A percentile compares a stretch with the other conserved stretches of the same genome.
Conservation (phyloP, 2,888 invertebrate genomes). For the Urechis unicinctus region DNA sequence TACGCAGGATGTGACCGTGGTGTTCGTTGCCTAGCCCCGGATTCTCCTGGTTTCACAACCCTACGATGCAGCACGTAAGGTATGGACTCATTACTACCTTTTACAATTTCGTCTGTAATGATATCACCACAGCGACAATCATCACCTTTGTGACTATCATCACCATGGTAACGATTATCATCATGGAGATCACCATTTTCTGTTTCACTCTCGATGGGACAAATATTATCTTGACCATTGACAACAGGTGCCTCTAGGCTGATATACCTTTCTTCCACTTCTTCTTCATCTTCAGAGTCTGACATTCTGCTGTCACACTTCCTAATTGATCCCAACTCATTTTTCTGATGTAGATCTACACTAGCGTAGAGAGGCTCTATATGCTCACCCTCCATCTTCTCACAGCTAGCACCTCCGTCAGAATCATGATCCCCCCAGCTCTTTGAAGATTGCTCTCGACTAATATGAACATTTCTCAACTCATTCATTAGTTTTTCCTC, state of each 20-base stretch:
- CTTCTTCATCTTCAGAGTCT: constrained; percentile 1
- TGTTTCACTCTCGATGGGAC: neutral
- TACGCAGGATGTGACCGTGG: neutral
- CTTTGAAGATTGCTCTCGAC: neutral
- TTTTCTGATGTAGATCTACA: neutral
- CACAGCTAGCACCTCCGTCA: neutral
- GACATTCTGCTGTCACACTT: constrained; percentile 4
- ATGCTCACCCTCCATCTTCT: constrained; percentile 9
- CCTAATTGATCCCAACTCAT: neutral
- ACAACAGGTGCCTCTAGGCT: neutral
- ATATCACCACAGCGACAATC: no score
- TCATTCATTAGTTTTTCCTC: neutral
- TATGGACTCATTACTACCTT: constrained; percentile 46
- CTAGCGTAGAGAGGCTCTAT: constrained; percentile 2
- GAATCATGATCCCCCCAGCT: neutral
- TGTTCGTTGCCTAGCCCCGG: neutral
- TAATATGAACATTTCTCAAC: neutral
- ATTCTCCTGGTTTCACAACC: constrained; percentile 3
- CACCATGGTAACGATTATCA: neutral
- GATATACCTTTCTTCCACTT: neutral
- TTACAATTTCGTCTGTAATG: no score
- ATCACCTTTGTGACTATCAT: neutral
- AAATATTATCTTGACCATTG: neutral
- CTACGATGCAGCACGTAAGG: constrained; percentile 42
- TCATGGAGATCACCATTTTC: neutral